Conservation (phyloP, 2,888 invertebrate species). For the Heliconius cydno region DNA sequence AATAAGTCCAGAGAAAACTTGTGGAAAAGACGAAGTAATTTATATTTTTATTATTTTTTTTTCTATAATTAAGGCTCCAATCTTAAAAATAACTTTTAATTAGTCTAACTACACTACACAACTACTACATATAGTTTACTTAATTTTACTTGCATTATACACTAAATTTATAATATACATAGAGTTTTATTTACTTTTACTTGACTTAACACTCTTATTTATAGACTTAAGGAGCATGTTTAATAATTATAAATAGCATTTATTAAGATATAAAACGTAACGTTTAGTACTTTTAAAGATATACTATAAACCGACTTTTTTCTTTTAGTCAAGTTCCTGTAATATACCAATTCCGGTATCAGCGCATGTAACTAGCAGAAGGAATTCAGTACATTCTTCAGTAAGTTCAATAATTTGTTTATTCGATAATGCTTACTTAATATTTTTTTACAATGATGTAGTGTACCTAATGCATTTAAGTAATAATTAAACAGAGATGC, state of each 20-base stretch:
- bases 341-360: slow-evolving; percentile 37
- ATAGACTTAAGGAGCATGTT: no score
- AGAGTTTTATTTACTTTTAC: no score
- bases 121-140: no score
- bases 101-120: not conserved
- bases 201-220: no score
- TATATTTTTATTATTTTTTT: not conserved
- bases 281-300: not conserved
- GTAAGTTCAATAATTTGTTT: slow-evolving; percentile 29
- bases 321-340: slow-evolving; percentile 34
- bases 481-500: no score
- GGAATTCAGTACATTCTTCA: slow-evolving; percentile 19
- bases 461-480: no score
- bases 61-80: not conserved
- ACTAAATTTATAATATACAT: no score
- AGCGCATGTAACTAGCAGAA: slow-evolving; percentile 39
- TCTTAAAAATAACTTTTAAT: not conserved
- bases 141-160: no score
- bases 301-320: not conserved
- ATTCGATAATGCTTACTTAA: not conserved
- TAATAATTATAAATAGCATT: no score
- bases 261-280: not conserved
- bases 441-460: not conserved
- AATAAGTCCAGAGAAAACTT: slow-evolving; percentile 48
- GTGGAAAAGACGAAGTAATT: slow-evolving; percentile 57